phyloP scores from a whole-genome alignment of 2,113 vertebrate species.

The Cyanistes caeruleus region DNA sequence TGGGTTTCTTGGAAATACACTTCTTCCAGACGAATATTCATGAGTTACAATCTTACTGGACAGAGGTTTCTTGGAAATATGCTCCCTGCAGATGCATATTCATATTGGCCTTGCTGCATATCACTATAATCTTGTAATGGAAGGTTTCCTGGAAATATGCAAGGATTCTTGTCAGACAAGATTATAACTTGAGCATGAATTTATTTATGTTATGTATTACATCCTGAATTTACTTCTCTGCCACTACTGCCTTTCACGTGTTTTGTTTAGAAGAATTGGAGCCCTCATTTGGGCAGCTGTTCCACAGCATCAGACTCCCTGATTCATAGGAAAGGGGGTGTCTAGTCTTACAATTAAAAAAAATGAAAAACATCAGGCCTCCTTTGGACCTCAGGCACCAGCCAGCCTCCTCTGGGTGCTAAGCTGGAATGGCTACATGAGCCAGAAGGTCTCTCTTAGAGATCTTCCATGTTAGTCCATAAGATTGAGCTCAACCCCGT shows the following conservation, averaged over 20 bases:
- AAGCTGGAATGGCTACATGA: rapidly evolving
- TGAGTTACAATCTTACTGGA: no score
- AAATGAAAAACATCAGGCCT: rapidly evolving
- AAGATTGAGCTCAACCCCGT: neutral
- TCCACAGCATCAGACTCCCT: neutral
- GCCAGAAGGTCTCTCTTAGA: neutral
- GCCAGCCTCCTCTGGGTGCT: neutral
- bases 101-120: no score
- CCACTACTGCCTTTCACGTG: neutral
- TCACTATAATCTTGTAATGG: no score
- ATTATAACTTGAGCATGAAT: no score
- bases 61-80: no score
- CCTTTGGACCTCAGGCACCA: neutral
- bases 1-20: no score
- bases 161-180: no score
- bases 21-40: no score
- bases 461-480: neutral
- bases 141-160: no score
- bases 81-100: no score
- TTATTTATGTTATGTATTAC: no score
- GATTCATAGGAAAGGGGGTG: neutral
- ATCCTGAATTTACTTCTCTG: neutral
- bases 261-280: neutral
- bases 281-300: neutral
- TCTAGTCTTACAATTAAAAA: neutral